Base-by-base conservation (phyloP, 2,113 vertebrate genomes). In the Myiagra hebetior region DNA sequence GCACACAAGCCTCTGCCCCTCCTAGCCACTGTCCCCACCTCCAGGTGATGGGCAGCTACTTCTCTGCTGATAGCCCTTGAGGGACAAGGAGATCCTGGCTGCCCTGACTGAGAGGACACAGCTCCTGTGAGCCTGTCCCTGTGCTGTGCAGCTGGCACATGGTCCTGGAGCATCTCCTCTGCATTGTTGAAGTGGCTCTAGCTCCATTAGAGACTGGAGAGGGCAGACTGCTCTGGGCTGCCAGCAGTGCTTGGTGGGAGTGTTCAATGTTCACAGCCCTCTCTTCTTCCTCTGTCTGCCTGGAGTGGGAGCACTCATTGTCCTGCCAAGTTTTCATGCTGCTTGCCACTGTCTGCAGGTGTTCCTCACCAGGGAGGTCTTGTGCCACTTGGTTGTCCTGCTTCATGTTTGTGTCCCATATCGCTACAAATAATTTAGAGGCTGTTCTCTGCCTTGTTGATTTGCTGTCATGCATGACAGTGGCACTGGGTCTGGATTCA, bases 231-330 rank as follows among this genome's bases (percentile, higher is more conserved):
- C 28, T 55, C 30, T 50, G 41, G 47, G 28, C n/a, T 85, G 49
- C 28, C 37, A 73, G 62, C 3, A 4, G 50, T 33, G 17, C 35
- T 33, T 49, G 55, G 49, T 49, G 55, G 49, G 56, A 75, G 21
- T 2, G 5, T 11, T 22, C 53, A 35, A 0, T 0, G 39, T 27
- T 60, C 3, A 1, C 27, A 75, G 50, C 9, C 39, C 53, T 57
- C 2, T 5, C 37, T 39, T 85, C 60, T 77, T 22, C 35, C 24
- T 69, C 59, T 57, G 30, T 35, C 44, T 3, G 2, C 19, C 42
- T 72, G 50, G 42, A 27, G 20, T 0, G 0, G 50, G 64, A 89
- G 52, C 16, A 49, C 10, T 76, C n/a, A 1, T 4, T 55, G 42
- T 70, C 68, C 47, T 72, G 56, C 56, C 39, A 68, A 28, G 41